phyloP scores from a whole-genome alignment of 2,797 vertebrate genomes.

The Pseudochirops corinnae region DNA sequence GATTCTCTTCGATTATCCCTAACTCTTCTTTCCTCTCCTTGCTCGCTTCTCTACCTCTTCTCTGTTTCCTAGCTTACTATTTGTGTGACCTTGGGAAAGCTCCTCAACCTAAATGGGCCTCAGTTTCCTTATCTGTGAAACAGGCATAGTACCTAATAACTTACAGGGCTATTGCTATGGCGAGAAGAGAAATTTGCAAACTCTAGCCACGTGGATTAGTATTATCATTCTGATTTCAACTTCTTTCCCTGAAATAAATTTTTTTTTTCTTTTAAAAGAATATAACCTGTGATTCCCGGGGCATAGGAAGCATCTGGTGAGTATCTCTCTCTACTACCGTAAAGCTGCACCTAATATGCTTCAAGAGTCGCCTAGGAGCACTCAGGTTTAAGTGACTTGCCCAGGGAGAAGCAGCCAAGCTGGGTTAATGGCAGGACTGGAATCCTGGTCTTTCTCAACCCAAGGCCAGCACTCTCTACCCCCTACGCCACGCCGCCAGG shows the following conservation, averaged over 20 bases:
- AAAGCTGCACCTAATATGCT: not conserved
- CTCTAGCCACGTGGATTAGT: not conserved
- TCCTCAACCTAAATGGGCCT: not conserved
- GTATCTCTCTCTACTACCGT: not conserved
- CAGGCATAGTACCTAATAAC: not conserved
- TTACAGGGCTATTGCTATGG: not conserved
- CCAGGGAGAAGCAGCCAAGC: not conserved
- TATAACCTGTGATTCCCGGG: not conserved
- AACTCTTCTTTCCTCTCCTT: not conserved
- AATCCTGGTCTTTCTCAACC: not conserved
- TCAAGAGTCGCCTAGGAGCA: not conserved
- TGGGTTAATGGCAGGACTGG: not conserved
- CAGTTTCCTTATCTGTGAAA: not conserved
- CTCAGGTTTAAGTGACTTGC: not conserved
- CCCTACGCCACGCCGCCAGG: not conserved
- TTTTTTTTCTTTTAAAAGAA: not conserved
- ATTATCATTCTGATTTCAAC: not conserved
- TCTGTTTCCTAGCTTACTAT: not conserved
- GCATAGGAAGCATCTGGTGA: not conserved
- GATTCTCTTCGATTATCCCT: not conserved
- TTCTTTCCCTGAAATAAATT: not conserved
- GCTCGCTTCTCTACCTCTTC: not conserved
- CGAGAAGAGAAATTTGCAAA: not conserved
- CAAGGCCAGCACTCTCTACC: not conserved
- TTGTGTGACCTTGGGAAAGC: not conserved